Evolutionary conservation across 1,140 invertebrate genomes (phyloP).

Genomic region (Idris sp.): DNA sequence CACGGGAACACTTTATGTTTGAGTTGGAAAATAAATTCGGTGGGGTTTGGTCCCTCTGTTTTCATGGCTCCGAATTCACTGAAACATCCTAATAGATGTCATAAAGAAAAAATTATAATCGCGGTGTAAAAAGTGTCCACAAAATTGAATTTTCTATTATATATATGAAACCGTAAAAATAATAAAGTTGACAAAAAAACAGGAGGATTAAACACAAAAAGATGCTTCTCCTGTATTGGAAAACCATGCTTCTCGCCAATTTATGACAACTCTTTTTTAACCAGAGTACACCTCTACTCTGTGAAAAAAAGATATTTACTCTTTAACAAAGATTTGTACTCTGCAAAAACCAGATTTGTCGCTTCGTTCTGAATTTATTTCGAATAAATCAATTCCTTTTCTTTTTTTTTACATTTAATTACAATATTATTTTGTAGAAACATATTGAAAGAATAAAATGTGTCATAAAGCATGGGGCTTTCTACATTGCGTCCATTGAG

Average conservation of each 20-base stretch:
- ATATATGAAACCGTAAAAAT: too few species aligned
- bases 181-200: too few species aligned
- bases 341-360: too few species aligned
- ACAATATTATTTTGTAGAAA: too few species aligned
- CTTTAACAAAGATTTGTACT: too few species aligned
- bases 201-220: slow-evolving; percentile 36
- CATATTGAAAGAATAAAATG: slow-evolving; percentile 46
- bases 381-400: too few species aligned
- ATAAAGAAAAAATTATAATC: slow-evolving; percentile 60
- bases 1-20: slow-evolving; percentile 62
- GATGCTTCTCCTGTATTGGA: slow-evolving; percentile 30
- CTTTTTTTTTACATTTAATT: too few species aligned
- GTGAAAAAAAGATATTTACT: too few species aligned
- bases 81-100: slow-evolving; percentile 53
- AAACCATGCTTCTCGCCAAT: slow-evolving; percentile 24
- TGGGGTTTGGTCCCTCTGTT: slow-evolving; percentile 36
- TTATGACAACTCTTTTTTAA: slow-evolving; percentile 8
- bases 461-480: slow-evolving; percentile 53
- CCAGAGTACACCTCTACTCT: too few species aligned
- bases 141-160: too few species aligned
- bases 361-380: too few species aligned
- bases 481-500: slow-evolving; percentile 45
- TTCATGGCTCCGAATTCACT: slow-evolving; percentile 38
- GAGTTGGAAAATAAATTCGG: slow-evolving; percentile 62
- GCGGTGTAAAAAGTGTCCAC: slow-evolving; percentile 45